Percentiles rank a stretch among this genome's conserved stretches.
These are phyloP conservation scores for Drymodes brunneopygia DNA, from an alignment of 2,113 vertebrate species.

Conservation along the genomic window DNA sequence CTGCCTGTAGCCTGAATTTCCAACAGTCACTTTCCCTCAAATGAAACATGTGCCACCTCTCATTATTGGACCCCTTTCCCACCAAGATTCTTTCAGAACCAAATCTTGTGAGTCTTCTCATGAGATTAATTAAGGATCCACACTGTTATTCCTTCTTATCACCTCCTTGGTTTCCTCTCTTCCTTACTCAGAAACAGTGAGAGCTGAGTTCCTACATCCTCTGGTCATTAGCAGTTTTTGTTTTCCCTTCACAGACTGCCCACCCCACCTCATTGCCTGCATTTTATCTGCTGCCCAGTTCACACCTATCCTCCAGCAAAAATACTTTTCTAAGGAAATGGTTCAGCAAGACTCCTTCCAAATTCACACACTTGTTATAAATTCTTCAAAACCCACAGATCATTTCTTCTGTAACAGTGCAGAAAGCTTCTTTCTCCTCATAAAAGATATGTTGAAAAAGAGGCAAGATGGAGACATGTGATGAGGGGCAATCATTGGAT, in stretches of 20 bases:
- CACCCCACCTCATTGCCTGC: background rate
- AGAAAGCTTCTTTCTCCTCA: background rate
- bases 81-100: background rate
- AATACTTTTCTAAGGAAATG: background rate
- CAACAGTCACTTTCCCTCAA: background rate
- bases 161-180: background rate
- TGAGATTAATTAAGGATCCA: background rate
- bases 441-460: background rate
- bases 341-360: background rate
- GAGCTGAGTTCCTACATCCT: background rate
- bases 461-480: background rate
- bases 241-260: background rate
- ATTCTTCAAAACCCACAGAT: background rate
- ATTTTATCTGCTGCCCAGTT: background rate
- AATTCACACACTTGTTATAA: background rate
- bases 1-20: background rate
- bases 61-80: background rate
- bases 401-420: background rate
- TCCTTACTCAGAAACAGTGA: background rate
- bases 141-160: background rate
- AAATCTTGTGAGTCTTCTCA: background rate
- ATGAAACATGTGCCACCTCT: fast-evolving
- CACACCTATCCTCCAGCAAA: background rate
- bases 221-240: background rate
- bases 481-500: fast-evolving